phyloP scores from a whole-genome alignment of 2,113 vertebrate species.

The Misgurnus anguillicaudatus region DNA sequence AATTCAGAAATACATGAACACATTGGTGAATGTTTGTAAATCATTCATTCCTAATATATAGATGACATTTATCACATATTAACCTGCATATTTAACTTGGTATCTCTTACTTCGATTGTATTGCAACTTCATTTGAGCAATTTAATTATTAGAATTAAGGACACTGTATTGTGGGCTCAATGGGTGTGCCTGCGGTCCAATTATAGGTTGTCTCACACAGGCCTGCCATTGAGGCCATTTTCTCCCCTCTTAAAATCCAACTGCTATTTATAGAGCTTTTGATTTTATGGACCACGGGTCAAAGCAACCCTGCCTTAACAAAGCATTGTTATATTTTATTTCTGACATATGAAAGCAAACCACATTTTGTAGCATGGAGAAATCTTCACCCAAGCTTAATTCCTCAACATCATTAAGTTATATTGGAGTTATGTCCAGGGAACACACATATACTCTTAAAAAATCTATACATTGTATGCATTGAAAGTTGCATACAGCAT shows the following conservation, averaged over 20 bases:
- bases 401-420: too few relatives aligned
- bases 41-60: neutral
- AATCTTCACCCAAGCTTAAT: neutral
- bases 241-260: slow-evolving; percentile 23
- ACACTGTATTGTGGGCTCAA: slow-evolving; percentile 31
- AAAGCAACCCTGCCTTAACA: slow-evolving; percentile 9
- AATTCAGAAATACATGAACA: slow-evolving; percentile 11
- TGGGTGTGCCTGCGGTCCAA: slow-evolving; percentile 25
- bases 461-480: too few relatives aligned
- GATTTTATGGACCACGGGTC: slow-evolving; percentile 42
- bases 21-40: neutral
- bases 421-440: too few relatives aligned
- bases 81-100: slow-evolving; percentile 11
- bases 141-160: slow-evolving; percentile 39
- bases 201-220: slow-evolving; percentile 45
- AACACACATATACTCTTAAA: too few relatives aligned
- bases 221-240: slow-evolving; percentile 35
- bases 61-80: neutral
- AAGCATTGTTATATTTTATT: slow-evolving; percentile 10
- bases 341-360: neutral
- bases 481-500: too few relatives aligned
- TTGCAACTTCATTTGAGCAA: slow-evolving; percentile 27
- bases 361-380: neutral
- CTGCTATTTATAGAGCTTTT: slow-evolving; percentile 46
- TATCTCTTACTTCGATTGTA: slow-evolving; percentile 12